Base-by-base conservation (phyloP, 2,797 vertebrate genomes). In the Lutjanus argentimaculatus region DNA sequence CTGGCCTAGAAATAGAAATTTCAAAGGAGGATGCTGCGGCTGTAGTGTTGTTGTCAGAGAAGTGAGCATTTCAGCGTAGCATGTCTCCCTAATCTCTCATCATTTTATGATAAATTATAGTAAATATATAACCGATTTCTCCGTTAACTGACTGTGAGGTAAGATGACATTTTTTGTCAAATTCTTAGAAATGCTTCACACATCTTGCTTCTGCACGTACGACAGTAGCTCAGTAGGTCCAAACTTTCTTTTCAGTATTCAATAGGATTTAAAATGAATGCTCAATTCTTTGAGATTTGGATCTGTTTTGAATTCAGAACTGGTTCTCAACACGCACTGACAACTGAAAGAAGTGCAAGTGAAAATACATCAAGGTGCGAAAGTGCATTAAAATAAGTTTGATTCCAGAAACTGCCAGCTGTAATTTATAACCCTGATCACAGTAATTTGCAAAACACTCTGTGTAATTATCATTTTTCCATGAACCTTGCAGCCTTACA, bases 391-490 rank as follows among this genome's bases (percentile, higher is more conserved):
- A 59, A 58, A 52, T 19, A 25, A 40, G 17, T 51, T 45, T 16
- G 22, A 66, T 43, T 57, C 45, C 67, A 42, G 49, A 64, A 63
- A 64, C 21, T 58, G n/a, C 36, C 25, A 12, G n/a, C 25, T 21
- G 30, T 67, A 6, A 43, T 67, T 56, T 51, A 55, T 30, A 40
- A 52, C n/a, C 14, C 42, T 11, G 14, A 64, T 80, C 48, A 36
- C 14, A 30, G 10, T 68, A 17, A 21, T 79, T 63, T 55, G 59
- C 64, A 55, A 22, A 25, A 21, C 53, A 17, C n/a, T 57, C 17
- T 10, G 17, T 40, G 53, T 22, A 63, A 73, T 76, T 59, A 55
- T 45, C 2, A 30, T 59, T 65, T 75, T 48, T 43, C 17, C 30
- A 48, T n/a, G 16, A 72, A 56, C 22, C 4, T 8, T 8, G 3